These are phyloP conservation scores for Falco columbarius DNA, from an alignment of 2,797 vertebrate species.

Conservation along the genomic window DNA sequence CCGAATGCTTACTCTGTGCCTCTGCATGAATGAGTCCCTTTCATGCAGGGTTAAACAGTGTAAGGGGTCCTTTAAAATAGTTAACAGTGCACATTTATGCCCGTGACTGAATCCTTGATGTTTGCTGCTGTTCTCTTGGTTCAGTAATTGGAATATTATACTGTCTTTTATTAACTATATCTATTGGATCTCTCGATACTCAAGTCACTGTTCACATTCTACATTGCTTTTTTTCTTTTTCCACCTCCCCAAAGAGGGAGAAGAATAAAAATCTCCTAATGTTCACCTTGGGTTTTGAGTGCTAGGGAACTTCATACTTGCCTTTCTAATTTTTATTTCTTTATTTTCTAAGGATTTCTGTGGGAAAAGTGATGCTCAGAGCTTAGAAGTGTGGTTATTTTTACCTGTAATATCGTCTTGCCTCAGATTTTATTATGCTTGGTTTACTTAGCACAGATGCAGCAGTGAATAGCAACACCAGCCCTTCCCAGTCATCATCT, in stretches of 20 bases:
- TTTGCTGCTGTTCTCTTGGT: not conserved
- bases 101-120: not conserved
- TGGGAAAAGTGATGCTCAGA: not conserved
- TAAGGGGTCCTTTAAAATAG: not conserved
- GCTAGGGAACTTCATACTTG: not conserved
- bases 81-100: not conserved
- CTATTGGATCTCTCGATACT: not conserved
- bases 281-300: not conserved
- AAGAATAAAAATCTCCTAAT: not conserved
- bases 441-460: conserved; percentile 87
- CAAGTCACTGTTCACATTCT: not conserved
- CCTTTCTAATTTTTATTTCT: not conserved
- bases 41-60: accelerated
- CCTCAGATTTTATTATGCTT: conserved; percentile 81
- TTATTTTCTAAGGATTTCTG: not conserved
- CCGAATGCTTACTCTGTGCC: not conserved
- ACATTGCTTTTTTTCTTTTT: not conserved
- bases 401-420: conserved; percentile 54
- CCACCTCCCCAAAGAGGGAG: not conserved
- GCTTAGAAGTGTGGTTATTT: not conserved
- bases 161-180: not conserved
- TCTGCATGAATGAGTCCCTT: not conserved
- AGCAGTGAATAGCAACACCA: conserved; percentile 87
- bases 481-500: conserved; percentile 94
- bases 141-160: not conserved